phyloP scores from a whole-genome alignment of 2,797 vertebrate genomes.

The Fistularia tabacaria region DNA sequence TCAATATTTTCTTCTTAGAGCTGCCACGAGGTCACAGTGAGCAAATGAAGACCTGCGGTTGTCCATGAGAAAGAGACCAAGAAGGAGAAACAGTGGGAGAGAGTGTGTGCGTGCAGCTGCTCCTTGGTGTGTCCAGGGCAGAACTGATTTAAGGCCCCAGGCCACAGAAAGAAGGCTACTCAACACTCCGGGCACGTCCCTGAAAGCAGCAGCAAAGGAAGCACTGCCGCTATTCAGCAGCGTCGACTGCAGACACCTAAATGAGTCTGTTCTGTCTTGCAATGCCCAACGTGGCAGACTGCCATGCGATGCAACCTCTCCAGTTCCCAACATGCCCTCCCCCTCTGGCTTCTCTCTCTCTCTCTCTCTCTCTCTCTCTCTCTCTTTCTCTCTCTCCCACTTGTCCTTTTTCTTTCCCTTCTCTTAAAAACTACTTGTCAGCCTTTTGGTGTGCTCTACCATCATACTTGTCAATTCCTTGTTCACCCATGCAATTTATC shows the following conservation, averaged over 20 bases:
- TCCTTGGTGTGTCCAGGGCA: constrained; percentile 62
- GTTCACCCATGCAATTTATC: too few species aligned
- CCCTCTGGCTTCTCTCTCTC: constrained; percentile 12
- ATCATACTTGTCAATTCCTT: too few species aligned
- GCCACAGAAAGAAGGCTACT: constrained; percentile 72
- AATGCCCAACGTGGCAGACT: constrained; percentile 57
- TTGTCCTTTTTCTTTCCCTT: constrained; percentile 7
- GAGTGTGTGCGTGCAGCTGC: constrained; percentile 59
- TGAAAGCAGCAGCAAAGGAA: constrained; percentile 75
- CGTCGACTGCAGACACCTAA: constrained; percentile 67
- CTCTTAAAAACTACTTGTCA: background rate
- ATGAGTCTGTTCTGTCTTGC: constrained; percentile 77
- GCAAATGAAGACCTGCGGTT: constrained; percentile 51
- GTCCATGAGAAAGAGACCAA: constrained; percentile 31
- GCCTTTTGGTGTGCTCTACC: too few species aligned
- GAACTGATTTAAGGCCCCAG: constrained; percentile 73
- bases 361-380: constrained; percentile 1
- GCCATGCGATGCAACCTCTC: constrained; percentile 57
- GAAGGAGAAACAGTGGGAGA: constrained; percentile 22
- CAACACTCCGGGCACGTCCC: constrained; percentile 75
- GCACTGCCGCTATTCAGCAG: constrained; percentile 74
- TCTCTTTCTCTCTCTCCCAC: constrained; percentile 26
- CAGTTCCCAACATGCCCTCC: constrained; percentile 34
- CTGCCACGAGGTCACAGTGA: constrained; percentile 36
- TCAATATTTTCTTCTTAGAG: constrained; percentile 40